These are phyloP conservation scores for Xerus inauris DNA, from an alignment of 2,113 vertebrate species.

Conservation along the genomic window DNA sequence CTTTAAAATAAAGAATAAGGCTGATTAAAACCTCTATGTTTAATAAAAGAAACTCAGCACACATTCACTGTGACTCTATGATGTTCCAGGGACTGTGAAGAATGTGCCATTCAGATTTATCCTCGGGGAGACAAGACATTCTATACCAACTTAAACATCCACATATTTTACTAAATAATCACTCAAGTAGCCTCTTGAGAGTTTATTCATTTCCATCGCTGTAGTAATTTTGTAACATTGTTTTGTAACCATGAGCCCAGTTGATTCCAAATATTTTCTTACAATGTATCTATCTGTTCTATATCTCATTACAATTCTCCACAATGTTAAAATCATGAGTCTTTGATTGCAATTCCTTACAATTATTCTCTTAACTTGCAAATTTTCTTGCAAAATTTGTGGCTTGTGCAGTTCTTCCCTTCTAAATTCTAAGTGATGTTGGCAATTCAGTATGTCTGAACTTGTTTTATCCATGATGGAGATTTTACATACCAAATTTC, in stretches of 20 bases:
- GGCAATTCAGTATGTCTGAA: not conserved
- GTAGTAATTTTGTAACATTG: not conserved
- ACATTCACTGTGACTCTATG: not conserved
- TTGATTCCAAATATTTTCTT: not conserved
- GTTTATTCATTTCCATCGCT: not conserved
- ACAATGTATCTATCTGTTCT: not conserved
- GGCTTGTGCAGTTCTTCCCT: not conserved
- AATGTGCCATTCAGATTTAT: not conserved
- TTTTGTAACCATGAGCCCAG: not conserved
- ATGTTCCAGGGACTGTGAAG: not conserved
- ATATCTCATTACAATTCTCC: not conserved
- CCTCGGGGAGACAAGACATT: not conserved
- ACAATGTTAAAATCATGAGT: not conserved
- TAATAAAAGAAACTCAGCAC: not conserved
- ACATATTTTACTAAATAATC: constrained; percentile 12
- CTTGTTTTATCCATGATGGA: not conserved
- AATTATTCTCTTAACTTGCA: too few relatives aligned
- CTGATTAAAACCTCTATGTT: not conserved
- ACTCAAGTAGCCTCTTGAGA: not conserved
- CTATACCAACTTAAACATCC: not conserved
- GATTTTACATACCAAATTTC: not conserved
- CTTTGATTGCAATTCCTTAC: not conserved
- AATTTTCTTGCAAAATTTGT: not conserved
- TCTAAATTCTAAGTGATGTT: constrained; percentile 4
- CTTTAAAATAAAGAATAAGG: not conserved